Base-by-base conservation (phyloP, 1,140 invertebrate genomes). In the Leucophenga varia region DNA sequence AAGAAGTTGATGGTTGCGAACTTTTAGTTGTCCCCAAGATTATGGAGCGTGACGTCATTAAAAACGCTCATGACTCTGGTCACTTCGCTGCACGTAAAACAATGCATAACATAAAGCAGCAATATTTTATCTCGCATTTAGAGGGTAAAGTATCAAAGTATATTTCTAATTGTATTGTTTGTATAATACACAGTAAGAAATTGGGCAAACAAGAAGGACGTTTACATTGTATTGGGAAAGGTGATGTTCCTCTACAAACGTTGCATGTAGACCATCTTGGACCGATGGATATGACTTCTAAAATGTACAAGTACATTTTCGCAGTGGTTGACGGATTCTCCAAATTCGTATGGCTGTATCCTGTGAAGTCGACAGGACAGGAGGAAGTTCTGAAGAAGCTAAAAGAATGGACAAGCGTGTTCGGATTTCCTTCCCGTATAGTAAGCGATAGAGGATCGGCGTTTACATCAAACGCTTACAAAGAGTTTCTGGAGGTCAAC, bases 321-420 rank as follows among this genome's bases (percentile, higher is more conserved):
- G 59, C 55, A 2, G 34, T 69, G 2, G 50, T 72, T 7, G 61
- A 69, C 32, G 61, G 32, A 0, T 72, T 55, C 16, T 64, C 56
- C 0, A 69, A 67, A 36, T 49, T 41, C 34, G 38, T 48, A n/a
- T 71, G 71, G 64, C 31, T 70, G 7, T 72, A 54, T 32, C 56
- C 61, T 25, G 32, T 36, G 0, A 71, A 64, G 17, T 14, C 36
- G 3, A 47, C 37, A 8, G 22, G 9, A 22, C 8, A 4, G 6
- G 18, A 44, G 6, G 28, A 30, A 18, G 41, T 43, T 43, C 25
- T 31, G 10, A 30, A 28, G 3, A 13, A 19, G 8, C n/a, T 43
- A 13, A 17, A 16, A 12, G 25, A 31, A 31, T 34, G 28, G 28
- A 34, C 42, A 20, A 31, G 19, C 8, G 18, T 19, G 2, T 61